Conservation (phyloP, 2,113 vertebrate species). For the Ageneiosus marmoratus region DNA sequence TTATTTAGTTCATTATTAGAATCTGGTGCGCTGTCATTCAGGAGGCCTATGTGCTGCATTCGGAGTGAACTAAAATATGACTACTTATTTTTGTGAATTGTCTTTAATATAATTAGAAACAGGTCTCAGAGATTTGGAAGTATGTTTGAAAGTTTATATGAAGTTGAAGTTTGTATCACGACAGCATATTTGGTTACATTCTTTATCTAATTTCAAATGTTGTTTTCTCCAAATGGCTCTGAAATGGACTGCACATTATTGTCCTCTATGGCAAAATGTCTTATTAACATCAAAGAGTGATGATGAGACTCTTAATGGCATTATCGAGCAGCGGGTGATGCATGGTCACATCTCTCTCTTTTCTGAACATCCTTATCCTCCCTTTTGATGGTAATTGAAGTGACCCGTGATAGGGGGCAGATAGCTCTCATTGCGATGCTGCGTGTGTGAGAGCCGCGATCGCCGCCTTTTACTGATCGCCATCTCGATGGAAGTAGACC, state of each 20-base stretch:
- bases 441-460: background rate
- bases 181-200: background rate
- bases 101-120: background rate
- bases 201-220: background rate
- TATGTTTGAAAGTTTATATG: background rate
- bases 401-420: conserved; percentile 38
- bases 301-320: conserved; percentile 34
- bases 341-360: conserved; percentile 21
- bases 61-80: too few relatives aligned
- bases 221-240: conserved; percentile 23
- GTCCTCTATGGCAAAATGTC: conserved; percentile 13
- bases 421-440: background rate
- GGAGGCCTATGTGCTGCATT: background rate
- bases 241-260: conserved; percentile 30
- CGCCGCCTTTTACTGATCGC: background rate
- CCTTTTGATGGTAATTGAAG: conserved; percentile 42
- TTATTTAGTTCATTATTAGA: background rate
- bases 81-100: background rate
- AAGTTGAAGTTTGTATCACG: too few relatives aligned
- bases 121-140: background rate
- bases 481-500: background rate
- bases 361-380: background rate
- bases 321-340: conserved; percentile 2
- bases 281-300: conserved; percentile 41
- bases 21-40: background rate